Percentiles rank a stretch among this genome's conserved stretches.
Evolutionary conservation across 2,888 invertebrate species (phyloP).

Genomic region (Apotomis turbidana): DNA sequence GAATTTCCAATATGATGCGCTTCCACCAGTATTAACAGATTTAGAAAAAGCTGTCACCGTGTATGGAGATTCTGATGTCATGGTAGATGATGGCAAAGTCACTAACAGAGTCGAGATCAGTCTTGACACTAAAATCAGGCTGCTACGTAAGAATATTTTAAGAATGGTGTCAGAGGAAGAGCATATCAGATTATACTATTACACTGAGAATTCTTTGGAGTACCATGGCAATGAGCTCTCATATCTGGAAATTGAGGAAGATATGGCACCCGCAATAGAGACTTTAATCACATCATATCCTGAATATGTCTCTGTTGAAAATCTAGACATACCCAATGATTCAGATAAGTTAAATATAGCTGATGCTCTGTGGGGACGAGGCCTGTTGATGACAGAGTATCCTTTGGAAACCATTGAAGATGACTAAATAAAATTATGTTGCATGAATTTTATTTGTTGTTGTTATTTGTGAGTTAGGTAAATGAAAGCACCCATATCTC

Average conservation of each 20-base stretch:
- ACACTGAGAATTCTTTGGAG: conserved; percentile 92
- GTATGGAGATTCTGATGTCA: conserved; percentile 88
- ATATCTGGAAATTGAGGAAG: conserved; percentile 87
- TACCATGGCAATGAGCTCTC: conserved; percentile 91
- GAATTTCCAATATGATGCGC: conserved; percentile 91
- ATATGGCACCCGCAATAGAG: conserved; percentile 88
- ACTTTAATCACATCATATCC: conserved; percentile 90
- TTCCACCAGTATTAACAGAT: conserved; percentile 91
- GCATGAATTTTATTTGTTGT: conserved; percentile 31
- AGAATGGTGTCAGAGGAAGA: conserved; percentile 86
- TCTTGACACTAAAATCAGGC: conserved; percentile 85
- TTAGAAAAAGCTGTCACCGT: conserved; percentile 88
- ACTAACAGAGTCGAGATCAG: conserved; percentile 86
- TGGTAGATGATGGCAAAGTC: conserved; percentile 85
- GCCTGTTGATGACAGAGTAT: conserved; percentile 89
- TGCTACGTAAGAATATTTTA: conserved; percentile 83
- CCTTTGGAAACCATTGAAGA: conserved; percentile 80
- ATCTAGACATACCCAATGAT: conserved; percentile 86
- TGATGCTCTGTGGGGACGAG: conserved; percentile 92
- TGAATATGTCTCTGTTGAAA: conserved; percentile 87
- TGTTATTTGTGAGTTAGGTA: conserved; percentile 21
- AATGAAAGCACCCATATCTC: conserved; percentile 63
- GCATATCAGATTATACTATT: conserved; percentile 88
- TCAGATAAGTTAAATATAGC: conserved; percentile 86
- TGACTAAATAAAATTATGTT: conserved; percentile 55